Base-by-base conservation (phyloP, 2,797 vertebrate genomes). In the Rhinogobio ventralis region DNA sequence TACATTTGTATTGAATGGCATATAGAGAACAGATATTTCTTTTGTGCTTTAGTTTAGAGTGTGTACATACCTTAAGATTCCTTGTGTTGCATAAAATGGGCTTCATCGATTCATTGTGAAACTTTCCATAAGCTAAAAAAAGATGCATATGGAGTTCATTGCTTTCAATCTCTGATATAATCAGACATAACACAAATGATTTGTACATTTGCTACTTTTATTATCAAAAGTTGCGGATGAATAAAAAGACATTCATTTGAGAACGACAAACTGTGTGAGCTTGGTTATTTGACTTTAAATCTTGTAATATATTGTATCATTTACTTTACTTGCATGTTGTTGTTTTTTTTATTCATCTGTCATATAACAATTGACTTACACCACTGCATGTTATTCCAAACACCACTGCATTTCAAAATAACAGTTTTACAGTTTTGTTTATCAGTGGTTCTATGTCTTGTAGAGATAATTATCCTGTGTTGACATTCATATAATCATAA, bases 211-310 rank as follows among this genome's bases (percentile, higher is more conserved):
- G 64, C 39, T 85, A 83, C 75, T 81, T 76, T 83, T 72, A 79
- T 78, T 79, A 74, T 84, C 28, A 73, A 79, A 79, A 51, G 64
- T 78, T 60, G 74, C 39, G 15, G 66, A 36, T 49, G 71, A 85
- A 87, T 87, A 87, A 88, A 88, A 77, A 49, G 17, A 84, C 49
- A 82, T 49, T 62, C 45, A 74, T 78, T 86, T 83, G 23, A 39
- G 15, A 82, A 57, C 23, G 20, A 76, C 45, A 64, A 39, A 30
- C 10, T 77, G 71, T 46, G 19, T 46, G 46, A 84, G 64, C 19
- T 17, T 76, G 51, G 20, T 87, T 60, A 71, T 88, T 85, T 80
- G 66, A 80, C 23, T 79, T 33, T n/a, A 46, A 42, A 81, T 17
- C 10, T 76, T 28, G 10, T 49, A 28, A 15, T n/a, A 28, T 72